These are phyloP conservation scores for Platysternon megacephalum DNA, from an alignment of 2,113 vertebrate genomes.

Conservation along the genomic window DNA sequence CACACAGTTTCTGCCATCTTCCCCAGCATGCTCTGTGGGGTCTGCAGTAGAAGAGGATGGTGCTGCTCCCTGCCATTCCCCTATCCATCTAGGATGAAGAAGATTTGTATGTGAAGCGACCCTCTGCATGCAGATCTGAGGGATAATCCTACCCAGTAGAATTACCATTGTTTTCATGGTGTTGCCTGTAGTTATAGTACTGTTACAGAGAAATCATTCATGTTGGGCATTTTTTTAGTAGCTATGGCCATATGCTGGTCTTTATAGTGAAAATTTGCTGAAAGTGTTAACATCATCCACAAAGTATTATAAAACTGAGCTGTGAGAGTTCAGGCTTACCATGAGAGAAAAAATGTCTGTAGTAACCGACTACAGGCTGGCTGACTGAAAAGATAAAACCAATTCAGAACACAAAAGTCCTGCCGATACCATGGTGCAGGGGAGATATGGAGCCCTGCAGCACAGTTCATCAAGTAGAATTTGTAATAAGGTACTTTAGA, in stretches of 20 bases:
- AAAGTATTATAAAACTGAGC: neutral
- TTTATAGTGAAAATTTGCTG: neutral
- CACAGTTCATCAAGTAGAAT: neutral
- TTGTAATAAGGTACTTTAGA: neutral
- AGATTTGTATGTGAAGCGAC: neutral
- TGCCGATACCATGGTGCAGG: neutral
- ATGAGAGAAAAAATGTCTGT: neutral
- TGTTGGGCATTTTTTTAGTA: neutral
- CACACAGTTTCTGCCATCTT: neutral
- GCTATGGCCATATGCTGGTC: neutral
- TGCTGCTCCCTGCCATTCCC: neutral
- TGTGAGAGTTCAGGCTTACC: neutral
- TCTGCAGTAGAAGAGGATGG: neutral
- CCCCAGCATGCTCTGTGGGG: neutral
- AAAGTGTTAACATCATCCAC: neutral
- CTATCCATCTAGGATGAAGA: neutral
- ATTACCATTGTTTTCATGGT: neutral
- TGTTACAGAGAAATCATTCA: neutral
- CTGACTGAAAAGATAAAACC: neutral
- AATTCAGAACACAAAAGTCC: neutral
- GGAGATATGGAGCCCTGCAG: neutral
- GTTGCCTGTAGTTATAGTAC: neutral
- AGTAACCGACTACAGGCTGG: neutral
- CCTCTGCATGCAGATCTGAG: neutral
- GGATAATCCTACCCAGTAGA: neutral